phyloP scores from a whole-genome alignment of 2,797 vertebrate genomes.

The Enoplosus armatus region DNA sequence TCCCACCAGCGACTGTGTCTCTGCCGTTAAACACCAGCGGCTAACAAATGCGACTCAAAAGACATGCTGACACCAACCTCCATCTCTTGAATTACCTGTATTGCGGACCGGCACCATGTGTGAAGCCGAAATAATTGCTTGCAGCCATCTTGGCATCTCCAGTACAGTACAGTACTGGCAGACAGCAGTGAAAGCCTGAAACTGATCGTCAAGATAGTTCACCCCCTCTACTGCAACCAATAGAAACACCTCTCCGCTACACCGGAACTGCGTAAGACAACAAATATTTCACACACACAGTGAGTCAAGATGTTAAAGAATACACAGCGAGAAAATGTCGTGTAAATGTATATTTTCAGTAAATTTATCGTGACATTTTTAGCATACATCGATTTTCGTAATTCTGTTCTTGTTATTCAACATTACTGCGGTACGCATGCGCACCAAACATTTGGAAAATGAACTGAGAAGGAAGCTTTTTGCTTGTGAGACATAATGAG shows the following conservation, averaged over 20 bases:
- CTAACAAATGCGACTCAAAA: background rate
- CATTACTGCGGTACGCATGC: background rate
- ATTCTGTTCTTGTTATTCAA: background rate
- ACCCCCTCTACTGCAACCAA: slow-evolving; percentile 4
- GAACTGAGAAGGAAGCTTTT: background rate
- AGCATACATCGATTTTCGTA: background rate
- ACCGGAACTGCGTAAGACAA: slow-evolving; percentile 29
- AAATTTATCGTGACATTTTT: background rate
- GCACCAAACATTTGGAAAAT: fast-evolving
- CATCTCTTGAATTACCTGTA: slow-evolving; percentile 85
- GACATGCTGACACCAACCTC: slow-evolving; percentile 43
- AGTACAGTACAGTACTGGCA: slow-evolving; percentile 48
- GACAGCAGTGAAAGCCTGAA: slow-evolving; percentile 25
- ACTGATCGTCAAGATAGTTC: slow-evolving; percentile 64
- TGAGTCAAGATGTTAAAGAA: no score
- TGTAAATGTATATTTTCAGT: background rate
- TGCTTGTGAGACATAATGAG: background rate
- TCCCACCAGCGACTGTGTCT: background rate
- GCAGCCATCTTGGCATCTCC: slow-evolving; percentile 90
- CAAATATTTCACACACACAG: background rate
- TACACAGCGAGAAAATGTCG: no score
- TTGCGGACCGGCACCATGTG: slow-evolving; percentile 84
- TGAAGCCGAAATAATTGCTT: slow-evolving; percentile 85
- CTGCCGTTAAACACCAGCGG: background rate
- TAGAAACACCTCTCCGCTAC: background rate